phyloP scores from a whole-genome alignment of 2,113 vertebrate genomes.

The Saguinus midas region DNA sequence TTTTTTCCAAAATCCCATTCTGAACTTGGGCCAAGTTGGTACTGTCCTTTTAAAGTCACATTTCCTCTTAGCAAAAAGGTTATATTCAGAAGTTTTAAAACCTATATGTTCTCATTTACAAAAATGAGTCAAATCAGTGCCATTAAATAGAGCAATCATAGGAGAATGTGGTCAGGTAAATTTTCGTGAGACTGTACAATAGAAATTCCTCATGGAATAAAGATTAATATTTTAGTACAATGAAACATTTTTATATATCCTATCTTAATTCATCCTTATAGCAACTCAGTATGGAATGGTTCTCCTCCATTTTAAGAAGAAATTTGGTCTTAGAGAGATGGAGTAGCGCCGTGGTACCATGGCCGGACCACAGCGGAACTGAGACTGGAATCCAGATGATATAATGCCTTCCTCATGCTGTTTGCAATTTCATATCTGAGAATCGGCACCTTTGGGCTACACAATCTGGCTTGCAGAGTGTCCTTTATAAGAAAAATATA shows the following conservation, averaged over 20 bases:
- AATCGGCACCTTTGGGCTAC: too few relatives aligned
- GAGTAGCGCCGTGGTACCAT: accelerated
- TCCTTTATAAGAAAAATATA: not conserved
- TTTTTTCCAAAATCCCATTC: not conserved
- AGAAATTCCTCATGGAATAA: not conserved
- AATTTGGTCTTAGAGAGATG: not conserved
- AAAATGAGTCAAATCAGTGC: not conserved
- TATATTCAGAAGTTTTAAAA: not conserved
- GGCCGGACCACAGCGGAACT: not conserved
- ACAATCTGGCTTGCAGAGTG: not conserved
- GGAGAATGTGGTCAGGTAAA: not conserved
- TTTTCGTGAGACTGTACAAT: not conserved
- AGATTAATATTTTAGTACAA: not conserved
- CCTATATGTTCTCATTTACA: not conserved
- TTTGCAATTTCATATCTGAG: not conserved
- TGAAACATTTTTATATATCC: not conserved
- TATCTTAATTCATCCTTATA: not conserved
- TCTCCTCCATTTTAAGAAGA: not conserved
- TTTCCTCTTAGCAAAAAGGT: not conserved
- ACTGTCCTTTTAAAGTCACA: not conserved
- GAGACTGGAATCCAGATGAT: not conserved
- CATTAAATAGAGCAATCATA: not conserved
- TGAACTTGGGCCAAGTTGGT: not conserved
- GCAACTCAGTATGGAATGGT: not conserved
- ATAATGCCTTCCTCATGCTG: not conserved